A percentile compares a stretch with the other conserved stretches of the same genome.
Evolutionary conservation across 2,797 vertebrate species (phyloP).

Genomic region (Falco novaeseelandiae): DNA sequence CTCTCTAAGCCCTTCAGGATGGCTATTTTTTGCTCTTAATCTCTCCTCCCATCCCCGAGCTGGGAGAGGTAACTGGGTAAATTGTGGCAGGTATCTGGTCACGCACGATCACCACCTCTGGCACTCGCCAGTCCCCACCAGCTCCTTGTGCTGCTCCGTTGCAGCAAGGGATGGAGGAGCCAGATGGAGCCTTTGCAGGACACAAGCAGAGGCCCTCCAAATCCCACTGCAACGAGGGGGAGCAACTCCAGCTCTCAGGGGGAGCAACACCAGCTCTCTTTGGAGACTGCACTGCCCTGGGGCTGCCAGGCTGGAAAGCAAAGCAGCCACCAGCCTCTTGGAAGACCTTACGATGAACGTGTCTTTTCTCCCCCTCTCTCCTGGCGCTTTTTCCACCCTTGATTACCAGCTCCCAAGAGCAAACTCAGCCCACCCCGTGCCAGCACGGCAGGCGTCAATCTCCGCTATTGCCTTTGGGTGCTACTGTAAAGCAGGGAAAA

Average conservation of each 20-base stretch:
- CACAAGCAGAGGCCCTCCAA: neutral
- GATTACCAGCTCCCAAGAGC: neutral
- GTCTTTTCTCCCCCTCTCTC: neutral
- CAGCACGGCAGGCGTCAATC: fast-evolving
- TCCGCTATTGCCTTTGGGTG: neutral
- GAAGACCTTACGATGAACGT: neutral
- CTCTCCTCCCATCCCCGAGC: neutral
- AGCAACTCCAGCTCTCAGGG: neutral
- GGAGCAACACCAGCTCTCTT: neutral
- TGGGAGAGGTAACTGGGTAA: neutral
- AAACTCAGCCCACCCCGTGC: neutral
- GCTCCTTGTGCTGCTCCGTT: neutral
- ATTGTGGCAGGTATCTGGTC: fast-evolving
- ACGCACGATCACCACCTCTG: fast-evolving
- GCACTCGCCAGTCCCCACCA: fast-evolving
- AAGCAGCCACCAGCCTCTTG: neutral
- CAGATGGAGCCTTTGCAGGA: neutral
- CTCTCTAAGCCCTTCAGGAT: conserved; percentile 34
- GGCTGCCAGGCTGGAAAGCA: neutral
- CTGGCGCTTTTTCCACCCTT: neutral
- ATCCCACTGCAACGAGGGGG: neutral
- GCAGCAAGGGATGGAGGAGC: neutral
- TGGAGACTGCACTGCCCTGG: neutral
- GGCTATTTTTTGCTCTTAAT: conserved; percentile 55
- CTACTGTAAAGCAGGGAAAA: neutral